Conservation (phyloP, 2,113 vertebrate genomes). For the Petrocephalus zakoni region DNA sequence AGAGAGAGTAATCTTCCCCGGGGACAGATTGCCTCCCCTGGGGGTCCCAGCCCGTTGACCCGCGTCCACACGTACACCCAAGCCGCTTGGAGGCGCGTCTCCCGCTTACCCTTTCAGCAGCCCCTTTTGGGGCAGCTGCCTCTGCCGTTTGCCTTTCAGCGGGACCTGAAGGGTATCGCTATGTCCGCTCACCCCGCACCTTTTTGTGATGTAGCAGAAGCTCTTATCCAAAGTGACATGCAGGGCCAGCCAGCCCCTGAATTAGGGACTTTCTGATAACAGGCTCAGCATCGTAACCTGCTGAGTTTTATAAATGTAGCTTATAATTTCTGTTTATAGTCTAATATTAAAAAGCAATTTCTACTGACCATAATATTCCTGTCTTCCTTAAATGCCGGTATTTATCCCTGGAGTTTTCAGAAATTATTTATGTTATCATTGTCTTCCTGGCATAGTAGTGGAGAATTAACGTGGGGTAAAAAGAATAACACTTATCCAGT, state of each 20-base stretch:
- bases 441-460: background rate
- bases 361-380: background rate
- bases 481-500: background rate
- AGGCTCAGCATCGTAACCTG: background rate
- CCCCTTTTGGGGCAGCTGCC: too few relatives aligned
- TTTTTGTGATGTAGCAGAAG: background rate
- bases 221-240: background rate
- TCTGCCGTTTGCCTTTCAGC: background rate
- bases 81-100: background rate
- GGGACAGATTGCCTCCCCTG: background rate
- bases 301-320: background rate
- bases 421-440: background rate
- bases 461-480: background rate
- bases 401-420: background rate
- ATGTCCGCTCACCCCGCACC: background rate
- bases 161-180: background rate
- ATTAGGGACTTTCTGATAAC: background rate
- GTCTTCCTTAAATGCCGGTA: background rate
- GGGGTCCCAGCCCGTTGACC: background rate
- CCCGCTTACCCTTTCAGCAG: background rate
- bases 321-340: background rate
- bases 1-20: background rate
- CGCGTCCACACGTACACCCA: background rate
- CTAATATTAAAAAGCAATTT: background rate
- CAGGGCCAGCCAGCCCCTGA: background rate